A percentile compares a stretch with the other conserved stretches of the same genome.
These are phyloP conservation scores for Ceratoteleas bidentatus DNA, from an alignment of 1,140 invertebrate genomes.

Conservation along the genomic window DNA sequence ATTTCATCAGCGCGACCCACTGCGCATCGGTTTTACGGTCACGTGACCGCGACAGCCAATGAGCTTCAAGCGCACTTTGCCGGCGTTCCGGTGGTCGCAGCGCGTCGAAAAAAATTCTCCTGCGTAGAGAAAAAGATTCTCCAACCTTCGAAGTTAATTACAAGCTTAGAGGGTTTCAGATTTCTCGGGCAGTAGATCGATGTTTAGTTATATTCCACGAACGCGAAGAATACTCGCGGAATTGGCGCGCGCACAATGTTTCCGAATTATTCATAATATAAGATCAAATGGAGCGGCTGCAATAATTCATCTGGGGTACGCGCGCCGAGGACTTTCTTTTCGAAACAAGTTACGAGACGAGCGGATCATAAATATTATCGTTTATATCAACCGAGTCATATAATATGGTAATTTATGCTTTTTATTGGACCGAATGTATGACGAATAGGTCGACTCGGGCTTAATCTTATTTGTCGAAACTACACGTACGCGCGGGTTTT, in stretches of 20 bases:
- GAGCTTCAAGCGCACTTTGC: background rate
- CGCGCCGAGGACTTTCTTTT: slow-evolving; percentile 63
- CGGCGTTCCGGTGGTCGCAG: background rate
- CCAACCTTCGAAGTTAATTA: slow-evolving; percentile 44
- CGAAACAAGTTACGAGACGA: slow-evolving; percentile 66
- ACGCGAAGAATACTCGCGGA: slow-evolving; percentile 56
- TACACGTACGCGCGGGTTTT: slow-evolving; percentile 43
- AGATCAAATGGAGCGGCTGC: slow-evolving; percentile 65
- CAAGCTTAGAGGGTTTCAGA: slow-evolving; percentile 49
- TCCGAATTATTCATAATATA: slow-evolving; percentile 68
- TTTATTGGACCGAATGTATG: slow-evolving; percentile 66
- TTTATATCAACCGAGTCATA: slow-evolving; percentile 66
- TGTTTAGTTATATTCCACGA: slow-evolving; percentile 43
- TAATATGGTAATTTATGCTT: slow-evolving; percentile 68
- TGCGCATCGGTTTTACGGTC: slow-evolving; percentile 3
- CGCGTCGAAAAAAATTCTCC: slow-evolving; percentile 1
- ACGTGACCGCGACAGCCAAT: background rate
- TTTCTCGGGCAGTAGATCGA: slow-evolving; percentile 60
- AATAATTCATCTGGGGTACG: slow-evolving; percentile 62
- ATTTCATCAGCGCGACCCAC: background rate
- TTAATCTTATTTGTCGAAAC: slow-evolving; percentile 63
- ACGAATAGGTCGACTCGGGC: slow-evolving; percentile 58
- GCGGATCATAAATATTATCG: slow-evolving; percentile 67
- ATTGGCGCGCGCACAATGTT: slow-evolving; percentile 63
- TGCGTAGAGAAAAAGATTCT: slow-evolving; percentile 10